A percentile compares a stretch with the other conserved stretches of the same genome.
Evolutionary conservation across 1,140 invertebrate genomes (phyloP).

Genomic region (Calliopsis andreniformis): DNA sequence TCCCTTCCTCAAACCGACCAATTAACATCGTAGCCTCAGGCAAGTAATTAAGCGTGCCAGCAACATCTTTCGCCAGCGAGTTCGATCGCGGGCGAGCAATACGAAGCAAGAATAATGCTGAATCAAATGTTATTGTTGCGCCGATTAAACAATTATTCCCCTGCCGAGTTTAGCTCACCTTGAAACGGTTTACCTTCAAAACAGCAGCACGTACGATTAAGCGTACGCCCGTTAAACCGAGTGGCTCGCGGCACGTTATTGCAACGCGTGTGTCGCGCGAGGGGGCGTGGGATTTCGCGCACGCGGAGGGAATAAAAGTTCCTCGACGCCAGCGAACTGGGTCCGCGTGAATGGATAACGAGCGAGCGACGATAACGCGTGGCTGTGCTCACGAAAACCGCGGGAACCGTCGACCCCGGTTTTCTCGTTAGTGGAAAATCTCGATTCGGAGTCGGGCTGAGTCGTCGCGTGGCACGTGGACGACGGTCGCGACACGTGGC

Average conservation of each 20-base stretch:
- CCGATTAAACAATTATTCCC: constrained; percentile 64
- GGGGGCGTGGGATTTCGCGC: constrained; percentile 12
- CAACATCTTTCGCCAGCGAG: not conserved
- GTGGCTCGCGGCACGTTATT: constrained; percentile 7
- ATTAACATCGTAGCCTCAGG: not conserved
- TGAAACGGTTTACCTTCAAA: constrained; percentile 61
- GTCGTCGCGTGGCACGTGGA: not conserved
- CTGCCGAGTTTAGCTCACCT: constrained; percentile 57
- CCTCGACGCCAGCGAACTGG: not conserved
- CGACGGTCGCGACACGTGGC: constrained; percentile 2
- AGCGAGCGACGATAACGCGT: not conserved
- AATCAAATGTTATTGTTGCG: constrained; percentile 65
- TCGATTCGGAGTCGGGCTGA: not conserved
- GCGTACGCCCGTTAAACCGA: constrained; percentile 12
- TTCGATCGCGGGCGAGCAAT: not conserved
- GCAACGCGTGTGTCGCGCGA: not conserved
- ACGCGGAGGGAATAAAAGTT: not conserved
- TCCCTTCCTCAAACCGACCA: constrained; percentile 13
- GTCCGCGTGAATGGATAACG: not conserved
- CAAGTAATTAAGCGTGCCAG: not conserved
- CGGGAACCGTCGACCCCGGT: no score
- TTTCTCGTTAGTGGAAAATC: no score
- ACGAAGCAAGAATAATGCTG: constrained; percentile 56
- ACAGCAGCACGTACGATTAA: constrained; percentile 43
- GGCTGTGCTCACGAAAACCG: no score